Evolutionary conservation across 2,113 vertebrate species (phyloP).

Genomic region (Ceyx margarethae): DNA sequence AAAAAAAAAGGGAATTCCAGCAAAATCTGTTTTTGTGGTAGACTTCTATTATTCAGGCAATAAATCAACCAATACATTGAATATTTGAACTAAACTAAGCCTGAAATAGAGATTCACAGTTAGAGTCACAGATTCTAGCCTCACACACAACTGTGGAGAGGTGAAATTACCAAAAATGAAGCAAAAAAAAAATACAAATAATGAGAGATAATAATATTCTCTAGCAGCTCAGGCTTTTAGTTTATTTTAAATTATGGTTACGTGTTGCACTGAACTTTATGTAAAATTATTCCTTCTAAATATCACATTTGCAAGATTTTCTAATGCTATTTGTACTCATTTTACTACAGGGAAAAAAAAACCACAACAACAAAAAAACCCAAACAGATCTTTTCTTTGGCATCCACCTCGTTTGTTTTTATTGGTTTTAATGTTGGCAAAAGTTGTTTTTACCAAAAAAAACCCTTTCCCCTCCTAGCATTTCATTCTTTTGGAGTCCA

Average conservation of each 20-base stretch:
- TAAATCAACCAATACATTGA: background rate
- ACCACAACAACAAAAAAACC: background rate
- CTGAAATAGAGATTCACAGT: conserved; percentile 6
- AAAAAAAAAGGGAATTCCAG: too few relatives aligned
- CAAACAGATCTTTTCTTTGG: background rate
- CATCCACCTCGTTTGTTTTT: background rate
- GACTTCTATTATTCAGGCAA: background rate
- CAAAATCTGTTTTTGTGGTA: background rate
- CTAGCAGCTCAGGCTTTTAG: background rate
- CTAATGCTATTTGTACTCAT: background rate
- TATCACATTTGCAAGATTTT: background rate
- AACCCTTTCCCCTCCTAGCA: background rate
- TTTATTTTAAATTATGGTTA: background rate
- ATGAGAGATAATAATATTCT: background rate
- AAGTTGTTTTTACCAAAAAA: background rate
- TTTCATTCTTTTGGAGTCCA: background rate
- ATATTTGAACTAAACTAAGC: conserved; percentile 44
- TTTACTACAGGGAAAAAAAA: background rate
- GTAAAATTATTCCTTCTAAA: background rate
- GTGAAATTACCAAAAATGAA: background rate
- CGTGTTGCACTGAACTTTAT: background rate
- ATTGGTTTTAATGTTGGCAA: background rate
- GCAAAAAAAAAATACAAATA: background rate
- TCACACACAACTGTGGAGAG: background rate
- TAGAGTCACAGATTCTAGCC: background rate